These are phyloP conservation scores for Pristiophorus japonicus DNA, from an alignment of 2,113 vertebrate genomes.

Conservation along the genomic window DNA sequence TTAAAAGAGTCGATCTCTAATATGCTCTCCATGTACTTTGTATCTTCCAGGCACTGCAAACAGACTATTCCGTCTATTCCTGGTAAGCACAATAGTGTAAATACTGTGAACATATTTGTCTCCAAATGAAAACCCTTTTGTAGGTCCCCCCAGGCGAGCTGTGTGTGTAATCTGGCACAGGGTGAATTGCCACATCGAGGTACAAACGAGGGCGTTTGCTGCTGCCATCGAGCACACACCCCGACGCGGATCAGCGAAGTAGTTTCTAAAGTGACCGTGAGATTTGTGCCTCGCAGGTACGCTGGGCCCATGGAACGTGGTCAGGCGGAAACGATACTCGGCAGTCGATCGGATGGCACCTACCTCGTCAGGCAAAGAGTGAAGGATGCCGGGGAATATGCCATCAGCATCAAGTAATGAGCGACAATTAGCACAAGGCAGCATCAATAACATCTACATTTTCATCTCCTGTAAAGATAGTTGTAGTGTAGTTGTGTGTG, in stretches of 20 bases:
- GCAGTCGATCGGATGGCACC: constrained; percentile 73
- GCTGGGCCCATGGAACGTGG: constrained; percentile 77
- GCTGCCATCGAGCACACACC: background rate
- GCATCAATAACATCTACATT: background rate
- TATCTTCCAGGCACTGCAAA: background rate
- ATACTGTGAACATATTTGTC: background rate
- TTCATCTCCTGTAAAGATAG: background rate
- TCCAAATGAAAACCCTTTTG: background rate
- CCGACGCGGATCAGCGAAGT: too few species aligned
- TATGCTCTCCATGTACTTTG: background rate
- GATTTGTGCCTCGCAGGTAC: constrained; percentile 60
- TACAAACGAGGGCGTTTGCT: background rate
- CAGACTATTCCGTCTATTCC: background rate
- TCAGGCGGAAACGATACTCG: constrained; percentile 66
- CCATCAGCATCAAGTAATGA: constrained; percentile 85
- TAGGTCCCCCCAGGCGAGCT: background rate
- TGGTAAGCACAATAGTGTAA: background rate
- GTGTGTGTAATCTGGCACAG: background rate
- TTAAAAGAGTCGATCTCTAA: background rate
- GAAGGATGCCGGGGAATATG: constrained; percentile 79
- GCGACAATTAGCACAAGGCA: too few species aligned
- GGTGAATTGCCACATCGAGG: background rate
- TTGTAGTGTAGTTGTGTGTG: background rate
- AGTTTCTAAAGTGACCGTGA: background rate
- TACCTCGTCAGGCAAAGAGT: constrained; percentile 76